A percentile compares a stretch with the other conserved stretches of the same genome.
Evolutionary conservation across 37 sponge, comb jelly and placozoan species (phyloP).

Genomic region (Haliclona indistincta): DNA sequence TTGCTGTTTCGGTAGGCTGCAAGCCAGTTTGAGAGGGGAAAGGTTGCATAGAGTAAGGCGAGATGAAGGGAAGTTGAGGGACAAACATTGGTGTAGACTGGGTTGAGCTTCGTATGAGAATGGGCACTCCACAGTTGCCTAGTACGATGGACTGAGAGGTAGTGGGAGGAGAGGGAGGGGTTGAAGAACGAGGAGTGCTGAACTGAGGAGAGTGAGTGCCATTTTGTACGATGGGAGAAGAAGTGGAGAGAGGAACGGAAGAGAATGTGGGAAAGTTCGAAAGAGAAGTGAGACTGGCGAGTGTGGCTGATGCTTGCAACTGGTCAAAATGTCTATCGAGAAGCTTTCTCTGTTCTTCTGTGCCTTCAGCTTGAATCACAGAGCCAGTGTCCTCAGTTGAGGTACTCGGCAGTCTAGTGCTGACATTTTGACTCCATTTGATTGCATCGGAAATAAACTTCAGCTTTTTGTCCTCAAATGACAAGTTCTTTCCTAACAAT

Average conservation of each 20-base stretch:
- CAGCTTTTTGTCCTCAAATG: slow-evolving; percentile 17
- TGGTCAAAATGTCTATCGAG: slow-evolving; percentile 45
- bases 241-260: not conserved
- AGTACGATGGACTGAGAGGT: not conserved
- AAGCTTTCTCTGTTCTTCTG: slow-evolving; percentile 51
- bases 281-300: not conserved
- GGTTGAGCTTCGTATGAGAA: not conserved
- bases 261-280: not conserved
- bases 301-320: no score
- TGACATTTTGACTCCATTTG: slow-evolving; percentile 54
- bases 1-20: not conserved
- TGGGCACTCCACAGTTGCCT: not conserved
- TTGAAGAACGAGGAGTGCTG: not conserved
- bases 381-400: not conserved
- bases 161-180: not conserved
- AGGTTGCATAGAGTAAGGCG: not conserved
- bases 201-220: no score
- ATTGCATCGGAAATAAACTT: slow-evolving; percentile 58
- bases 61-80: not conserved
- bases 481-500: not conserved
- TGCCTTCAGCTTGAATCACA: slow-evolving; percentile 12
- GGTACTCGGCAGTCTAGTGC: not conserved
- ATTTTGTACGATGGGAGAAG: not conserved
- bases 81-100: not conserved
- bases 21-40: not conserved